Evolutionary conservation across 2,888 invertebrate species (phyloP).

Genomic region (Empis livida): DNA sequence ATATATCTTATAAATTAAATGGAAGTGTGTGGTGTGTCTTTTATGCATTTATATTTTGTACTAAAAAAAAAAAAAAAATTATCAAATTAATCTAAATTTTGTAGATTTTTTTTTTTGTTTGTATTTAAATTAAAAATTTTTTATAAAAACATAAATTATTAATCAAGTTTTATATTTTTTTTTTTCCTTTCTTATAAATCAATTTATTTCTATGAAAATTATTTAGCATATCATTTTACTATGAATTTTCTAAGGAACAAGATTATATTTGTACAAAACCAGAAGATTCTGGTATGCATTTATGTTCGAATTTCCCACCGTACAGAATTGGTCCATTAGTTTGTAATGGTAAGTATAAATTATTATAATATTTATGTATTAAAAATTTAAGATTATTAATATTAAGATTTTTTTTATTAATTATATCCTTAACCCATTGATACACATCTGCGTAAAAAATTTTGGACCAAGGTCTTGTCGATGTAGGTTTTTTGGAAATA

Average conservation of each 20-base stretch:
- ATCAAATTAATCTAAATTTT: neutral
- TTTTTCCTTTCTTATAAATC: neutral
- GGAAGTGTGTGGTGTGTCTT: neutral
- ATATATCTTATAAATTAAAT: neutral
- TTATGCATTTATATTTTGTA: neutral
- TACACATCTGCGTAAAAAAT: too few relatives aligned
- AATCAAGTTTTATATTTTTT: neutral
- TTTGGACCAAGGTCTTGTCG: too few relatives aligned
- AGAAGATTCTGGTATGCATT: conserved; percentile 91
- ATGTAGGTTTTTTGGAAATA: too few relatives aligned
- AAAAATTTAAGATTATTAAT: too few relatives aligned
- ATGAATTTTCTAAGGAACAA: conserved; percentile 75
- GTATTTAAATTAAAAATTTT: too few relatives aligned
- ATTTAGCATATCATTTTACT: conserved; percentile 63
- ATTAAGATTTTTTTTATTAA: too few relatives aligned
- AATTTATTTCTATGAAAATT: neutral
- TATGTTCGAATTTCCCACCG: conserved; percentile 72
- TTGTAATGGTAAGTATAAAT: conserved; percentile 52
- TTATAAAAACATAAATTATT: neutral
- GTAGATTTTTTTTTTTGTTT: neutral
- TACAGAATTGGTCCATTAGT: conserved; percentile 56
- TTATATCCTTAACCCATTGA: too few relatives aligned
- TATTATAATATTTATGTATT: neutral
- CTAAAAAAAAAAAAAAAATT: too few relatives aligned
- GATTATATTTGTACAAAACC: conserved; percentile 95